Evolutionary conservation across 2,797 vertebrate species (phyloP).

Genomic region (Serranus cabrilla): DNA sequence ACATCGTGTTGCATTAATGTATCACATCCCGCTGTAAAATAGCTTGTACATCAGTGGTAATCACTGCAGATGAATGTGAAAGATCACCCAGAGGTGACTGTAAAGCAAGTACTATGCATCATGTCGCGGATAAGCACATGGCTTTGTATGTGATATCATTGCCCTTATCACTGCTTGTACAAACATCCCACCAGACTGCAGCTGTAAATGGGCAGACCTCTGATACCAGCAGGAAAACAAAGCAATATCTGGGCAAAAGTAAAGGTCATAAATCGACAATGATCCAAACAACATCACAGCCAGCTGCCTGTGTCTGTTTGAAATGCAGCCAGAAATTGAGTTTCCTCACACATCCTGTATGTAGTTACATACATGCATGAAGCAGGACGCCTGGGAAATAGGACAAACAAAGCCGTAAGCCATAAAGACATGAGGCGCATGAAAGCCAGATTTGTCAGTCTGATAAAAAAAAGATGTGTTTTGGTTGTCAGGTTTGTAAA

Average conservation of each 20-base stretch:
- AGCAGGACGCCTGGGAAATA: not conserved
- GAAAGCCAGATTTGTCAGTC: not conserved
- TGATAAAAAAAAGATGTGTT: too few species aligned
- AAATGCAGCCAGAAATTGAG: not conserved
- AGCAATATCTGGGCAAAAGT: not conserved
- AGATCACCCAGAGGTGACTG: not conserved
- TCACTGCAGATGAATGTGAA: not conserved
- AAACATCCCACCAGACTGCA: not conserved
- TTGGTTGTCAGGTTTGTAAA: too few species aligned
- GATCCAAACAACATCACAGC: not conserved
- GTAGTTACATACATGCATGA: not conserved
- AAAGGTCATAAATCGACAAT: not conserved
- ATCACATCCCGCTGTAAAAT: not conserved
- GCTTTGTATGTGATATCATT: not conserved
- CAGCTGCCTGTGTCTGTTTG: not conserved
- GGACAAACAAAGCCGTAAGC: not conserved
- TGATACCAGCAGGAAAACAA: not conserved
- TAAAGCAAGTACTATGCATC: not conserved
- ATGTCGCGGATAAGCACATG: too few species aligned
- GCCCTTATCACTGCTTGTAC: not conserved
- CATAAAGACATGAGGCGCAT: not conserved
- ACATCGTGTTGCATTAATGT: conserved; percentile 2
- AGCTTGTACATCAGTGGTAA: not conserved
- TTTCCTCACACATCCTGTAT: not conserved
- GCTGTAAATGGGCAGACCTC: not conserved